Base-by-base conservation (phyloP, 2,888 invertebrate genomes). In the Chymomyza procnemis region DNA sequence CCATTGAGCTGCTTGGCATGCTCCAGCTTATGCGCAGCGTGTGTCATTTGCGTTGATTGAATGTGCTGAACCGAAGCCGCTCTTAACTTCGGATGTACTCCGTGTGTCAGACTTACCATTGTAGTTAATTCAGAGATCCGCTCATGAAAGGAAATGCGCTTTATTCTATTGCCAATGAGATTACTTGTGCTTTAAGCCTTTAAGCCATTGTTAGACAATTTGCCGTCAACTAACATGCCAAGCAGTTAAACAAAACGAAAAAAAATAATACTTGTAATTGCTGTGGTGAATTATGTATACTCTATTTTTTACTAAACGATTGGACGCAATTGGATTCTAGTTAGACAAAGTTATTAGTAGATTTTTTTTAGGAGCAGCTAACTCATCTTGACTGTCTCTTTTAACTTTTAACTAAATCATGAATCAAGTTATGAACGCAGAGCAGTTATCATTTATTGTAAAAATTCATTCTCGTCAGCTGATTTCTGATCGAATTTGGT, bases 151-250 rank as follows among this genome's bases (percentile, higher is more conserved):
- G 41, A 34, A 41, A 30, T 41, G 58, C 41, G 58, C 46, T 58
- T 41, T 56, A 61, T 65, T 66, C 79, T 71, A 79, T 79, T 75
- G 73, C 67, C 85, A 76, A 75, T 67, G 71, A 80, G 85, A 85
- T 82, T 85, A 82, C 83, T 71, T 78, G 73, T 66, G 73, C 79
- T 86, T 84, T 84, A 82, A 82, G 81, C 82, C 77, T 82, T 82
- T 80, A 86, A 82, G 77, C 74, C 85, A 81, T 80, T 86, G 86
- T 86, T 82, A 75, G 79, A 77, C 84, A 81, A 80, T 85, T 85
- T 76, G 76, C 83, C 71, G 76, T 57, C 69, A 75, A 73, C 73
- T 65, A 66, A 66, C 64, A 59, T 34, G 66, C 67, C 41, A 54
- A 47, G 46, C 30, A 26, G 8, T 22, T 26, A 8, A n/a, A n/a